Evolutionary conservation across 2,797 vertebrate species (phyloP).

Genomic region (Takifugu rubripes): DNA sequence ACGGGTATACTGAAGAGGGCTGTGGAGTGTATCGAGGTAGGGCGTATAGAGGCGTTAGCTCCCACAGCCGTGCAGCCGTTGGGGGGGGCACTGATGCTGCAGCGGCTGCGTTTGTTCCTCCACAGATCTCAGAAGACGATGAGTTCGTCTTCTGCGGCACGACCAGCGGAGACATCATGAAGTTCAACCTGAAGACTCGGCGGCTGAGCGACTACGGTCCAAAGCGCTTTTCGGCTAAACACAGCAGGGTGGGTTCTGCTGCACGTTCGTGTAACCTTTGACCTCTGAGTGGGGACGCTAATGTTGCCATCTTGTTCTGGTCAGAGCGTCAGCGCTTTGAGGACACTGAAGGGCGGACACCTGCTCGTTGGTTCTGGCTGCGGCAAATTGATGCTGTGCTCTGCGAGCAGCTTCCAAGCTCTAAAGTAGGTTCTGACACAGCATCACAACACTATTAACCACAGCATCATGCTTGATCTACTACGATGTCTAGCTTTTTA

Average conservation of each 20-base stretch:
- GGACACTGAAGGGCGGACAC: constrained; percentile 76
- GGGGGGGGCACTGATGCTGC: too few species aligned
- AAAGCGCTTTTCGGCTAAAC: constrained; percentile 70
- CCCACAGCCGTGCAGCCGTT: neutral
- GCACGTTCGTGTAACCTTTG: too few species aligned
- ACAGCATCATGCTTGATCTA: neutral
- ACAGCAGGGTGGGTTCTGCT: constrained; percentile 72
- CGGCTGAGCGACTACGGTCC: constrained; percentile 78
- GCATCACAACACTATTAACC: neutral
- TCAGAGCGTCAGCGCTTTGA: constrained; percentile 82
- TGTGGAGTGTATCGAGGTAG: constrained; percentile 78
- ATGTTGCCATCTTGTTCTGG: constrained; percentile 12
- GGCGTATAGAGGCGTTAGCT: neutral
- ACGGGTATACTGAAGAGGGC: constrained; percentile 80
- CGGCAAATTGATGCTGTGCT: constrained; percentile 80
- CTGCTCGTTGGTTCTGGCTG: constrained; percentile 85
- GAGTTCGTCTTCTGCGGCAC: constrained; percentile 85
- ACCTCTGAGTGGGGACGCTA: too few species aligned
- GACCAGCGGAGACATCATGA: constrained; percentile 86
- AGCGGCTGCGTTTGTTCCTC: neutral
- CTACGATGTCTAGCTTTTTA: too few species aligned
- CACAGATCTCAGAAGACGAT: constrained; percentile 80
- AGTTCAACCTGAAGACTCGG: constrained; percentile 75
- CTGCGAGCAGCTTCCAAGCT: constrained; percentile 77
- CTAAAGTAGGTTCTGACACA: constrained; percentile 75